phyloP scores from a whole-genome alignment of 2,113 vertebrate species.

The Elgaria multicarinata region DNA sequence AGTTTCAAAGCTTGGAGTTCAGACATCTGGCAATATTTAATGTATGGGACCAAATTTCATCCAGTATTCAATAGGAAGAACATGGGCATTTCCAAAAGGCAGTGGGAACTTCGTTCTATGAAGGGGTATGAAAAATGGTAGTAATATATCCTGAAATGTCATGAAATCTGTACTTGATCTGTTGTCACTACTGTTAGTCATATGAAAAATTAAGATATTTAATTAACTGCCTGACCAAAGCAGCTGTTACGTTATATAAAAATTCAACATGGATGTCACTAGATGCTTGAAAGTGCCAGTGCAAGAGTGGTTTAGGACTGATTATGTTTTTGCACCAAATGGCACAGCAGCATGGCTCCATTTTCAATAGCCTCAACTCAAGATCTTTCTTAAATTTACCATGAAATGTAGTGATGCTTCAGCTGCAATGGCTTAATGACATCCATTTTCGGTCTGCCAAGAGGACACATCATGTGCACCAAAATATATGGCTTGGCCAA shows the following conservation, averaged over 20 bases:
- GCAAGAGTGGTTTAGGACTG: slow-evolving; percentile 71
- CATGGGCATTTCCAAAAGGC: slow-evolving; percentile 57
- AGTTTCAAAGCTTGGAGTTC: slow-evolving; percentile 69
- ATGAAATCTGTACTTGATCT: slow-evolving; percentile 80
- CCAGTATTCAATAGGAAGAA: slow-evolving; percentile 62
- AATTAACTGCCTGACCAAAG: slow-evolving; percentile 87
- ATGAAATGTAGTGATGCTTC: slow-evolving; percentile 60
- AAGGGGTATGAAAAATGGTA: slow-evolving; percentile 62
- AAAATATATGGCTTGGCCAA: slow-evolving; percentile 54
- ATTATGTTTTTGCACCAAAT: slow-evolving; percentile 72
- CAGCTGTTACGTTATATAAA: slow-evolving; percentile 87
- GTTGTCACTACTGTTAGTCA: slow-evolving; percentile 81
- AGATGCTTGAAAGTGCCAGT: slow-evolving; percentile 76
- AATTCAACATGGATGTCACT: slow-evolving; percentile 77
- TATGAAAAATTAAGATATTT: slow-evolving; percentile 85
- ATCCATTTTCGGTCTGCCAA: slow-evolving; percentile 61
- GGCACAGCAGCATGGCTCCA: slow-evolving; percentile 76
- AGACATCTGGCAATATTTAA: slow-evolving; percentile 71
- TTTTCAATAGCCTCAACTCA: slow-evolving; percentile 71
- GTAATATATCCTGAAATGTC: slow-evolving; percentile 77
- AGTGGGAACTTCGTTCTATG: slow-evolving; percentile 42
- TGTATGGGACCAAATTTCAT: slow-evolving; percentile 43
- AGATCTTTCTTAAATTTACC: slow-evolving; percentile 82
- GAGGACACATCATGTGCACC: slow-evolving; percentile 55
- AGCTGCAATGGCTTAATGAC: slow-evolving; percentile 72